Evolutionary conservation across 2,797 vertebrate species (phyloP), one percentile per base, ranked within the genome.

Genomic region (Ciconia nigra): DNA sequence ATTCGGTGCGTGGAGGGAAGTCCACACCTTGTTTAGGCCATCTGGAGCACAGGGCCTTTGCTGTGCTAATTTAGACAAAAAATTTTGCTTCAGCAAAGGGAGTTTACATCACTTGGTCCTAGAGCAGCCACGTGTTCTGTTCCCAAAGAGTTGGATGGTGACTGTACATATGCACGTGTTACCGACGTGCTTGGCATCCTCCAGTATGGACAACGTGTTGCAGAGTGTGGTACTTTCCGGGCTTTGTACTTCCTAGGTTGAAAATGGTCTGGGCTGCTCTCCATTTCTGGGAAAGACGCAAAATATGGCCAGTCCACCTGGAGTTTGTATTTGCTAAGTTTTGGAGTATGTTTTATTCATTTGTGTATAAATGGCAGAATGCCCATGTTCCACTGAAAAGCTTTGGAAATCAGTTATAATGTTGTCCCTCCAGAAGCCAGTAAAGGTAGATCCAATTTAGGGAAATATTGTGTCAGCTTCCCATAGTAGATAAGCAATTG

Each of bases 291-390:
- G 66, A 90, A 86, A 87, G 66, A 47, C 2, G 5, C 9, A 74
- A 94, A 92, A 84, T 74, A 25, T 0, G 8, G 22, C 46, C 76
- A 58, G 42, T 92, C 24, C 81, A 87, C 89, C 77, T 95, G 88
- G 70, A 84, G 49, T 81, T 95, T 83, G 79, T 83, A 63, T 91
- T 91, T 91, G 31, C 41, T 74, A 20, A 39, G 24, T 57, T 86
- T 81, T 82, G 35, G 49, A 62, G 35, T 70, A 24, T 82, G 58
- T 59, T 89, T 93, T 96, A 70, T 87, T 76, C 62, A 72, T 93
- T 86, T 78, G 18, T 39, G 17, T 2, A 0, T 67, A 83, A 65
- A 92, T 90, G 83, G 77, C 88, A 93, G 62, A 79, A 67, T 37
- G 71, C 58, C 83, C 55, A 42, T 7, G 19, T 90, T 96, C 78